phyloP scores from a whole-genome alignment of 2,888 invertebrate genomes.

The Bombylius major region DNA sequence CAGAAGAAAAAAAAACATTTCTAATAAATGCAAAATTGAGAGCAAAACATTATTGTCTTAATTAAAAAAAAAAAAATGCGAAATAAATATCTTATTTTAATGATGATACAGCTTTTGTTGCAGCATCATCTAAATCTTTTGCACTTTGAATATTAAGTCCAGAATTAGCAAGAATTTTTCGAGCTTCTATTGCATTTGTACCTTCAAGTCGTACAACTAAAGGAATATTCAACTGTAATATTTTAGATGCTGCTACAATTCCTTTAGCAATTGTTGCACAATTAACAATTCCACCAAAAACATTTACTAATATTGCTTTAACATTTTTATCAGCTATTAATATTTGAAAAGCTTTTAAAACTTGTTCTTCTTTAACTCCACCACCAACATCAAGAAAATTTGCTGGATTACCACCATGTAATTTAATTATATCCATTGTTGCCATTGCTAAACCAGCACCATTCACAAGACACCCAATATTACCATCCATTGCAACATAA shows the following conservation, averaged over 20 bases:
- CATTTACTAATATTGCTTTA: conserved; percentile 91
- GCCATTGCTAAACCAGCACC: conserved; percentile 99
- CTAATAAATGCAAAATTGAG: not conserved
- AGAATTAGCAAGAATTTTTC: conserved; percentile 67
- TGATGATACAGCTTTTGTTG: conserved; percentile 64
- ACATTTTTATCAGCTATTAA: conserved; percentile 79
- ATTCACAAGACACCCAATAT: conserved; percentile 91
- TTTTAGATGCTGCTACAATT: conserved; percentile 76
- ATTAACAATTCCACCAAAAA: conserved; percentile 97
- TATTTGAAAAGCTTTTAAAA: conserved; percentile 82
- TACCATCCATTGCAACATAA: conserved; percentile 95
- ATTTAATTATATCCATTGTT: conserved; percentile 97
- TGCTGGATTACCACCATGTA: conserved; percentile 92
- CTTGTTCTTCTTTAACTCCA: conserved; percentile 87
- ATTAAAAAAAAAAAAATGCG: no score
- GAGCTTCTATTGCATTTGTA: conserved; percentile 78
- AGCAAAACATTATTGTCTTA: not conserved
- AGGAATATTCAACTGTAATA: conserved; percentile 68
- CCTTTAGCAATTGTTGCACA: conserved; percentile 95
- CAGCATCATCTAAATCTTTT: conserved; percentile 82
- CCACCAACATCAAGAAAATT: conserved; percentile 99
- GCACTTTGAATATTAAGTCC: conserved; percentile 74
- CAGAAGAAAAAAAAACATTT: not conserved
- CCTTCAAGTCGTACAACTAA: conserved; percentile 92
- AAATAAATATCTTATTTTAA: conserved; percentile 16